Evolutionary conservation across 2,888 invertebrate species (phyloP).

Genomic region (Rutpela maculata): DNA sequence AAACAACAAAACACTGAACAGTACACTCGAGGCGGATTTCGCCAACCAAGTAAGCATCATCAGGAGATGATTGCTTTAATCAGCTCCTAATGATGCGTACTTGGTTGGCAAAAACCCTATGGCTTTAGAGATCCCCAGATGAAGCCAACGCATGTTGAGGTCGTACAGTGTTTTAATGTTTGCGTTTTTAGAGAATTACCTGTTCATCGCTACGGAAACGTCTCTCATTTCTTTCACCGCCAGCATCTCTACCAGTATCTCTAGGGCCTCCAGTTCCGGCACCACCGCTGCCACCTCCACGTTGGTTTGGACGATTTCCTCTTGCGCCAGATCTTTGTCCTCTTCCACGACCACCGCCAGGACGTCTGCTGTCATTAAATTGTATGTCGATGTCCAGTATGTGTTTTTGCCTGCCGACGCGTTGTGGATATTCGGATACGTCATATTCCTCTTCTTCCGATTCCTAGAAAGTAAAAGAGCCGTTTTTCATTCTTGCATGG

Average conservation of each 20-base stretch:
- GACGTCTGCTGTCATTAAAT: slow-evolving; percentile 87
- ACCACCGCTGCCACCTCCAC: slow-evolving; percentile 66
- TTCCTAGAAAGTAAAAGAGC: slow-evolving; percentile 60
- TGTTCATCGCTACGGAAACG: slow-evolving; percentile 62
- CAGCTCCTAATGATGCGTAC: too few relatives aligned
- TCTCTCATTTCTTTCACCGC: slow-evolving; percentile 54
- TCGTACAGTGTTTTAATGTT: too few relatives aligned
- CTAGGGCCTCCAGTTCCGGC: slow-evolving; percentile 67
- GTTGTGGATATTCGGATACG: slow-evolving; percentile 87
- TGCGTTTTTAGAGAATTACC: slow-evolving; percentile 47
- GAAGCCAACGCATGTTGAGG: too few relatives aligned
- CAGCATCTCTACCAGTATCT: slow-evolving; percentile 55
- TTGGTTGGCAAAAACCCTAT: too few relatives aligned
- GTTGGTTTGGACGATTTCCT: slow-evolving; percentile 72
- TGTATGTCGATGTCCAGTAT: slow-evolving; percentile 92
- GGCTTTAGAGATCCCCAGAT: too few relatives aligned
- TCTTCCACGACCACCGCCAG: slow-evolving; percentile 80
- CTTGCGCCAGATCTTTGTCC: slow-evolving; percentile 74
- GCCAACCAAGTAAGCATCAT: not conserved
- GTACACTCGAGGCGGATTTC: too few relatives aligned
- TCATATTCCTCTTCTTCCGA: slow-evolving; percentile 79
- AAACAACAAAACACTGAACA: too few relatives aligned
- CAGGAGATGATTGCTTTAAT: too few relatives aligned
- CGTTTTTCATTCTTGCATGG: not conserved
- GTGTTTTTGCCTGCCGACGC: slow-evolving; percentile 90